These are phyloP conservation scores for Crioceris asparagi DNA, from an alignment of 2,888 invertebrate genomes.

Conservation along the genomic window DNA sequence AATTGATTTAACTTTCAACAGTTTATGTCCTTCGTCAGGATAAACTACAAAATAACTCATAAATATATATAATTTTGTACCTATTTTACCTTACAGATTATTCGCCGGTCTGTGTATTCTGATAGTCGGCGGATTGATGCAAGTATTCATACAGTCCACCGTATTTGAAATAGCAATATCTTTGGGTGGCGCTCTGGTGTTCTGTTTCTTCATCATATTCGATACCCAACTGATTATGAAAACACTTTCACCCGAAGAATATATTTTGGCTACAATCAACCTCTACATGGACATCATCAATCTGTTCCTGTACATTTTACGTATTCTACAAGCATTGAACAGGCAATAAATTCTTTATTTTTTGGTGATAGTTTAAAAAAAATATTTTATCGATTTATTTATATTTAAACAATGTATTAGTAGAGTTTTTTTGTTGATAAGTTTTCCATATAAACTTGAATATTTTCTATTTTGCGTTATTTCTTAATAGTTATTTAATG, in stretches of 20 bases:
- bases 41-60: too few species aligned
- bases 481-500: too few species aligned
- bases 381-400: neutral
- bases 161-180: constrained; percentile 60
- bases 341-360: constrained; percentile 9
- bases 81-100: constrained; percentile 40
- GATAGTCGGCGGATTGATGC: constrained; percentile 55
- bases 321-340: constrained; percentile 47
- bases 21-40: too few species aligned
- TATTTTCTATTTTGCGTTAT: too few species aligned
- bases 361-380: neutral
- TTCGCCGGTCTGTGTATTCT: constrained; percentile 58
- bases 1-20: too few species aligned
- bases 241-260: constrained; percentile 61
- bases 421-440: too few species aligned
- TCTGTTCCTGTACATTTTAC: constrained; percentile 69
- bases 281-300: constrained; percentile 82
- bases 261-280: constrained; percentile 62
- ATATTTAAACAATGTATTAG: too few species aligned
- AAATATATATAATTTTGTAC: too few species aligned
- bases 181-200: constrained; percentile 62
- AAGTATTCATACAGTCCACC: constrained; percentile 63
- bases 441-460: too few species aligned
- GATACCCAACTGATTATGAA: constrained; percentile 81
- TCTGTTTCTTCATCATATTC: constrained; percentile 71